Evolutionary conservation across 2,888 invertebrate species (phyloP).

Genomic region (Ophonus ardosiacus): DNA sequence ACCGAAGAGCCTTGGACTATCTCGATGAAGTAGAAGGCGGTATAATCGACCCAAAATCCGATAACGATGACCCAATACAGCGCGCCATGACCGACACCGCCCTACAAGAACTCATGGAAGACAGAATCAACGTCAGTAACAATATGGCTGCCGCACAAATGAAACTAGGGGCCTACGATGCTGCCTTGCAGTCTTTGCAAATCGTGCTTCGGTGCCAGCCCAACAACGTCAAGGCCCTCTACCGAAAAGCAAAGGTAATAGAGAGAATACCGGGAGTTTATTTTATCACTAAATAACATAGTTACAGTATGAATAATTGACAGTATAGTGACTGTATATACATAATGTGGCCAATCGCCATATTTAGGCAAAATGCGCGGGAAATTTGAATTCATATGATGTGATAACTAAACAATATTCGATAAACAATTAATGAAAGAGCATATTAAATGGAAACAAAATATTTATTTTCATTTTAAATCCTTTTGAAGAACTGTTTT

Average conservation of each 20-base stretch:
- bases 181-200: slow-evolving; percentile 90
- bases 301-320: too few relatives aligned
- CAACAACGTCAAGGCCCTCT: slow-evolving; percentile 93
- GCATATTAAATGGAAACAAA: too few relatives aligned
- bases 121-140: slow-evolving; percentile 90
- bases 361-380: too few relatives aligned
- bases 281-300: too few relatives aligned
- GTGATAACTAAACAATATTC: too few relatives aligned
- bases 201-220: slow-evolving; percentile 91
- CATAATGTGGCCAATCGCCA: too few relatives aligned
- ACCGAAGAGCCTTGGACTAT: slow-evolving; percentile 89
- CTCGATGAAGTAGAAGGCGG: slow-evolving; percentile 86
- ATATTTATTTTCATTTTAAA: too few relatives aligned
- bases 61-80: slow-evolving; percentile 72
- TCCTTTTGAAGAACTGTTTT: too few relatives aligned
- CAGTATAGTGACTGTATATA: too few relatives aligned
- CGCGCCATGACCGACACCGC: slow-evolving; percentile 78
- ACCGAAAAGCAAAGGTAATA: slow-evolving; percentile 86
- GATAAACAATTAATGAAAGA: too few relatives aligned
- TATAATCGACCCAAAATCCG: slow-evolving; percentile 78
- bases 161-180: slow-evolving; percentile 90
- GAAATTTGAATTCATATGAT: too few relatives aligned
- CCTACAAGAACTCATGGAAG: slow-evolving; percentile 84
- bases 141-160: slow-evolving; percentile 96
- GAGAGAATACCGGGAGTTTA: too few relatives aligned